Conservation (phyloP, 2,113 vertebrate genomes). For the Oryzias curvinotus region DNA sequence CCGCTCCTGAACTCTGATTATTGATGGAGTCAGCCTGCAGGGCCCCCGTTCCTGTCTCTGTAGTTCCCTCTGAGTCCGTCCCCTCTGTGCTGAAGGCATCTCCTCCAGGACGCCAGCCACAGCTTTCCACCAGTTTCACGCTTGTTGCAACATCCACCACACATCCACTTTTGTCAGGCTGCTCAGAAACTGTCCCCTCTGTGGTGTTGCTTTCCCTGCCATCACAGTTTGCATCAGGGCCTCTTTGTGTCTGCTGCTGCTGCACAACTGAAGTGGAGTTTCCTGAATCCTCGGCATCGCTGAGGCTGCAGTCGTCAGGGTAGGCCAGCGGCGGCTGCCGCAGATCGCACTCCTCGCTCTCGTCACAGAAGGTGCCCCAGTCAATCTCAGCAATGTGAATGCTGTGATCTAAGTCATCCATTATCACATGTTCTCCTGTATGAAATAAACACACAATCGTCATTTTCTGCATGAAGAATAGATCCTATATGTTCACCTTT, state of each 20-base stretch:
- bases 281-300: slow-evolving; percentile 82
- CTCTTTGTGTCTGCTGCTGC: slow-evolving; percentile 7
- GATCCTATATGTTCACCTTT: not conserved
- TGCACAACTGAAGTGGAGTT: slow-evolving; percentile 1
- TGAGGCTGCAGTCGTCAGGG: slow-evolving; percentile 80
- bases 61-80: not conserved
- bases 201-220: not conserved
- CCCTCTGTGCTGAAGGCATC: not conserved
- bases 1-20: slow-evolving; percentile 11
- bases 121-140: slow-evolving; percentile 1
- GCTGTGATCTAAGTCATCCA: slow-evolving; percentile 96
- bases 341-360: slow-evolving; percentile 84
- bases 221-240: slow-evolving; percentile 3
- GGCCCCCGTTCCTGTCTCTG: not conserved
- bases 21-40: slow-evolving; percentile 13
- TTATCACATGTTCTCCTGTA: slow-evolving; percentile 63
- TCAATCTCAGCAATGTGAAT: slow-evolving; percentile 86
- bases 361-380: slow-evolving; percentile 84
- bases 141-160: slow-evolving; percentile 5
- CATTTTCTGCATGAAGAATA: too few relatives aligned
- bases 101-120: not conserved
- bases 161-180: slow-evolving; percentile 1
- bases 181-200: slow-evolving; percentile 1
- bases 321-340: slow-evolving; percentile 79
- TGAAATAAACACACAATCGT: slow-evolving; percentile 14